phyloP scores from a whole-genome alignment of 2,888 invertebrate species.

The Drymonia ruficornis region DNA sequence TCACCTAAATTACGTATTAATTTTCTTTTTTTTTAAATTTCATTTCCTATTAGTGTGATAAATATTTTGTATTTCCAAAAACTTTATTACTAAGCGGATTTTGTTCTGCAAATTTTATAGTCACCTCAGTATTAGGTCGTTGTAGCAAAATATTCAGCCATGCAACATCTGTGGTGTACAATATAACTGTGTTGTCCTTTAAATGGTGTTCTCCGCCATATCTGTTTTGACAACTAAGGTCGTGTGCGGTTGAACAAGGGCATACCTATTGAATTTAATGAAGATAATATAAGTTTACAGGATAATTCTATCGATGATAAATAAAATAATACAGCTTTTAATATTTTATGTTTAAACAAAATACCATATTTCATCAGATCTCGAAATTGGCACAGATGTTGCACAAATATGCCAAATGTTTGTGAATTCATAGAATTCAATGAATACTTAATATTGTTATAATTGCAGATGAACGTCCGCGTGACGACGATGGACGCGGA shows the following conservation, averaged over 20 bases:
- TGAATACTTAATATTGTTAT: slow-evolving; percentile 8
- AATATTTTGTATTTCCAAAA: too few species aligned
- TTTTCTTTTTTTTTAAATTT: too few species aligned
- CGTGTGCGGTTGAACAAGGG: slow-evolving; percentile 49
- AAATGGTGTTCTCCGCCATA: slow-evolving; percentile 52
- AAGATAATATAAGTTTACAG: slow-evolving; percentile 1
- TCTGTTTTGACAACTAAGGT: slow-evolving; percentile 52
- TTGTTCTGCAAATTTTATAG: slow-evolving; percentile 5
- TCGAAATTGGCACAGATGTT: slow-evolving; percentile 7
- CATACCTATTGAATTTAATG: slow-evolving; percentile 18
- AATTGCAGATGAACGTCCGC: slow-evolving; percentile 97
- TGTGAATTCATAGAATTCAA: background rate
- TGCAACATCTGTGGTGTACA: slow-evolving; percentile 29
- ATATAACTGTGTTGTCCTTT: slow-evolving; percentile 30
- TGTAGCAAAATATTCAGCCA: slow-evolving; percentile 20
- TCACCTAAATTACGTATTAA: too few species aligned
- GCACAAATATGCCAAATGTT: slow-evolving; percentile 14
- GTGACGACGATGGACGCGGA: slow-evolving; percentile 99
- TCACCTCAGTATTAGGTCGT: slow-evolving; percentile 12
- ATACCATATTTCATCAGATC: slow-evolving; percentile 2
- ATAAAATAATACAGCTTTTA: background rate
- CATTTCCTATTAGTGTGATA: too few species aligned
- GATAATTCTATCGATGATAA: slow-evolving; percentile 6
- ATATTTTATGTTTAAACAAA: slow-evolving; percentile 3
- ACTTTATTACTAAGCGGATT: too few species aligned